Percentiles rank a stretch among this genome's conserved stretches.
These are phyloP conservation scores for Sula dactylatra DNA, from an alignment of 2,113 vertebrate genomes.

Conservation along the genomic window DNA sequence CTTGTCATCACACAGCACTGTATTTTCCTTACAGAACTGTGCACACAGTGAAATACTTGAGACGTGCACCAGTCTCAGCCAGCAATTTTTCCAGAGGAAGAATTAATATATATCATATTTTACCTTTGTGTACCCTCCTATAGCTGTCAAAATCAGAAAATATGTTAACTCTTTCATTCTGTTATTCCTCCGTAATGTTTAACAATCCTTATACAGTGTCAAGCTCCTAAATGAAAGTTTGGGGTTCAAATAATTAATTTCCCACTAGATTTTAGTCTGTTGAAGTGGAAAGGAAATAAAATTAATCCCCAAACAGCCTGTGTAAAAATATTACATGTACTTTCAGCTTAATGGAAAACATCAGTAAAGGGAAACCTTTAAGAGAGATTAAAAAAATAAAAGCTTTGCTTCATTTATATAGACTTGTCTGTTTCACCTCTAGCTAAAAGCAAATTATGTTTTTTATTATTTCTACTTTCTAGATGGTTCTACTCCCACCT, in stretches of 20 bases:
- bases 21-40: constrained; percentile 6
- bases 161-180: not conserved
- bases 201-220: not conserved
- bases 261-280: not conserved
- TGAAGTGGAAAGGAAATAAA: not conserved
- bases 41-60: not conserved
- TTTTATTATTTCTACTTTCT: not conserved
- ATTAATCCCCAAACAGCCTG: not conserved
- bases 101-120: not conserved
- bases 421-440: not conserved
- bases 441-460: not conserved
- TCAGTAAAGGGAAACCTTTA: not conserved
- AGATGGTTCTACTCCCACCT: not conserved
- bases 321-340: not conserved
- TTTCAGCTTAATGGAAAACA: not conserved
- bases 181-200: not conserved
- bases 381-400: not conserved
- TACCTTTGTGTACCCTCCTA: not conserved
- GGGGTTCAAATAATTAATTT: not conserved
- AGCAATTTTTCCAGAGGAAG: not conserved
- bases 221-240: not conserved
- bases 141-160: not conserved
- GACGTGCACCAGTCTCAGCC: not conserved
- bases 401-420: not conserved
- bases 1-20: constrained; percentile 5